phyloP scores from a whole-genome alignment of 2,797 vertebrate genomes.

The Neosilurus hyrtlii region DNA sequence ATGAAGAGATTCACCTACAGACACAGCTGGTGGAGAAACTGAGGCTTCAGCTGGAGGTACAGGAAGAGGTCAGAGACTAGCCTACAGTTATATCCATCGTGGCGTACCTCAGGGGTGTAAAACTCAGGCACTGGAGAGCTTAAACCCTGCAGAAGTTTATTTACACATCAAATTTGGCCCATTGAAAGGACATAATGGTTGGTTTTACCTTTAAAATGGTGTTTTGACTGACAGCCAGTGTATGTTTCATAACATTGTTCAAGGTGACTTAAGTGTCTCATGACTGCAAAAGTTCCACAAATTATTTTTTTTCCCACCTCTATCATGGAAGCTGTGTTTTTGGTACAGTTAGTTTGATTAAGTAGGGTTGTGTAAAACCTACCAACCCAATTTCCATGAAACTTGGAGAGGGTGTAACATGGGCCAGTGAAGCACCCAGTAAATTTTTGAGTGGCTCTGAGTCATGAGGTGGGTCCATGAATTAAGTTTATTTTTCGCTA shows the following conservation, averaged over 20 bases:
- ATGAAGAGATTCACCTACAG: conserved; percentile 94
- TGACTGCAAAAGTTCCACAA: neutral
- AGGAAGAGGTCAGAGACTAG: conserved; percentile 82
- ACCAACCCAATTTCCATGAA: neutral
- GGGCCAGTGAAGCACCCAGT: neutral
- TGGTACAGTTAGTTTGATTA: no score
- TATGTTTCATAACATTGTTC: neutral
- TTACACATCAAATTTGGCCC: neutral
- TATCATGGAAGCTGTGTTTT: no score
- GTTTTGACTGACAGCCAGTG: neutral
- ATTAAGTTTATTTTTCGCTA: no score
- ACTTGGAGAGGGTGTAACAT: neutral
- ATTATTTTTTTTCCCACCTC: no score
- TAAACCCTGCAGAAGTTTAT: neutral
- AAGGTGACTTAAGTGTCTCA: neutral
- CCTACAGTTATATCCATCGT: neutral
- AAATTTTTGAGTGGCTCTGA: neutral
- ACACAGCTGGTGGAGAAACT: conserved; percentile 89
- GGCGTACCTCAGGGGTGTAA: neutral
- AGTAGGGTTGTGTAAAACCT: no score
- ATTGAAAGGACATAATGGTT: neutral
- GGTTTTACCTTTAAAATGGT: neutral
- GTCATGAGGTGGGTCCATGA: neutral
- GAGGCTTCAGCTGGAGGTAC: conserved; percentile 91
- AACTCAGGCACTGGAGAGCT: neutral